A percentile compares a stretch with the other conserved stretches of the same genome.
Evolutionary conservation across 2,113 vertebrate genomes (phyloP).

Genomic region (Oncorhynchus masou): DNA sequence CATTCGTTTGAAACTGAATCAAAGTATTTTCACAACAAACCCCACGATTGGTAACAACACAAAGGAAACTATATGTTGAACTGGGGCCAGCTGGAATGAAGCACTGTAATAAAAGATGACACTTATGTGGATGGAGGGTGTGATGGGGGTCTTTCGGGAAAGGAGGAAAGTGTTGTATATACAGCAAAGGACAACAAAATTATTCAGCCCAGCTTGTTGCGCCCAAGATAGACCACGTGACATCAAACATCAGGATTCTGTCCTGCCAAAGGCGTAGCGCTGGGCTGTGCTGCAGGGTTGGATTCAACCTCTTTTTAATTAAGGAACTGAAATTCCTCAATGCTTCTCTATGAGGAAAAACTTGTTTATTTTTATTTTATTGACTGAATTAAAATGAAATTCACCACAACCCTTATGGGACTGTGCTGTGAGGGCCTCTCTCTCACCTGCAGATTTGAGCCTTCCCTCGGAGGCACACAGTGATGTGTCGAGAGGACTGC

Average conservation of each 20-base stretch:
- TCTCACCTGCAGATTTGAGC: slow-evolving; percentile 86
- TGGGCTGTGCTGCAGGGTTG: too few relatives aligned
- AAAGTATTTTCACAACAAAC: slow-evolving; percentile 25
- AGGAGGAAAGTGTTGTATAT: neutral
- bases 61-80: neutral
- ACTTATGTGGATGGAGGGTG: neutral
- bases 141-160: neutral
- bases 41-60: slow-evolving; percentile 27
- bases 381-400: too few relatives aligned
- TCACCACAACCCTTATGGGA: too few relatives aligned
- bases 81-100: neutral
- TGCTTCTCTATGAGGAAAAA: too few relatives aligned
- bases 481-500: slow-evolving; percentile 84
- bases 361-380: too few relatives aligned
- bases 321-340: too few relatives aligned
- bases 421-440: slow-evolving; percentile 10
- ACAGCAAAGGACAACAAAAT: slow-evolving; percentile 1
- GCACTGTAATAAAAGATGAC: neutral
- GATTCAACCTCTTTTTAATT: too few relatives aligned
- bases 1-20: too few relatives aligned
- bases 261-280: neutral
- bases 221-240: neutral
- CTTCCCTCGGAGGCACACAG: slow-evolving; percentile 82
- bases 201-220: neutral
- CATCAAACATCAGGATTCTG: neutral